Conservation (phyloP, 2,113 vertebrate species). For the Odocoileus virginianus region DNA sequence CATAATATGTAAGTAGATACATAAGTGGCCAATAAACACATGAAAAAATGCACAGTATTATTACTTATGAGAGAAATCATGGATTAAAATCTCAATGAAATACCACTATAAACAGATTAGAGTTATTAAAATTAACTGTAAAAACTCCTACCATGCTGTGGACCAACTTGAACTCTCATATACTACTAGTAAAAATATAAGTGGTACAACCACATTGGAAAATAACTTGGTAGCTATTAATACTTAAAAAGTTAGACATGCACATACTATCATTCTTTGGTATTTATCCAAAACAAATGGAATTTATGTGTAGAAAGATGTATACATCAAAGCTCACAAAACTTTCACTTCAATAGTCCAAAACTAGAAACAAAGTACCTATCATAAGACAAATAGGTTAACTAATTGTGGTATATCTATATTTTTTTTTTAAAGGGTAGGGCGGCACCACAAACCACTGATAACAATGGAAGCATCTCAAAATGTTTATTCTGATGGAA, state of each 20-base stretch:
- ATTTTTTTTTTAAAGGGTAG: rapidly evolving
- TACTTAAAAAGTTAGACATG: not conserved
- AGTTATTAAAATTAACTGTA: not conserved
- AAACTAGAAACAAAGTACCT: not conserved
- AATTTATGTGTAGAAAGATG: not conserved
- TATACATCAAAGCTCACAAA: not conserved
- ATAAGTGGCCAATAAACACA: not conserved
- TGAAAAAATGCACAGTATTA: not conserved
- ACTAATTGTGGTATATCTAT: not conserved
- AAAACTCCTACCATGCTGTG: too few species aligned
- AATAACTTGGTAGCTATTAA: not conserved
- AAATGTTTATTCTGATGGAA: not conserved
- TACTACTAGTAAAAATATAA: not conserved
- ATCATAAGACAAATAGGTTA: not conserved
- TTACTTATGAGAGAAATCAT: not conserved
- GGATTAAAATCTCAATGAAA: not conserved
- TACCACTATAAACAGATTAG: not conserved
- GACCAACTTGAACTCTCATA: not conserved
- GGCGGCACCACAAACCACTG: rapidly evolving
- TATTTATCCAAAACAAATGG: not conserved
- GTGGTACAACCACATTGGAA: not conserved
- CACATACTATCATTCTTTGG: not conserved
- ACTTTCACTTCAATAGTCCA: not conserved
- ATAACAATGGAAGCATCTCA: not conserved
- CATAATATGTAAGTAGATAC: not conserved